phyloP scores from a whole-genome alignment of 2,888 invertebrate species.

The Carterocephalus palaemon region DNA sequence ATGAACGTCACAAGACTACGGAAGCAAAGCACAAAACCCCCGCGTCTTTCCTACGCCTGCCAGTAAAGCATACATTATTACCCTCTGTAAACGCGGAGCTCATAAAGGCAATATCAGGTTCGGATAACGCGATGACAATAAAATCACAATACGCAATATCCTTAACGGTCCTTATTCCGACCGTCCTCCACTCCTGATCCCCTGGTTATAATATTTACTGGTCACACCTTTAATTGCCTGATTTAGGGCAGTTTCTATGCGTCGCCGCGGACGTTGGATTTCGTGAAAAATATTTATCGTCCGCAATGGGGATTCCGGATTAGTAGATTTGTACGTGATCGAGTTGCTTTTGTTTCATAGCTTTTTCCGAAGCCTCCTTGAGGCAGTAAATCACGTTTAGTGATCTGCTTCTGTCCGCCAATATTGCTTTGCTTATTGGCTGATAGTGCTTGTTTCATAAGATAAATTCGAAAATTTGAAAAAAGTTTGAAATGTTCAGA shows the following conservation, averaged over 20 bases:
- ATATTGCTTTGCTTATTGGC: constrained; percentile 19
- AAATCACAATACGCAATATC: constrained; percentile 33
- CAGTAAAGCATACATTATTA: constrained; percentile 1
- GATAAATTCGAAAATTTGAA: too few species aligned
- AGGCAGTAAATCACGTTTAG: constrained; percentile 30
- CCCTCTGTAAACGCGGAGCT: constrained; percentile 12
- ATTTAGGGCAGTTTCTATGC: constrained; percentile 76
- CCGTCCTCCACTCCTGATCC: constrained; percentile 49
- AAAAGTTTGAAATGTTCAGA: too few species aligned
- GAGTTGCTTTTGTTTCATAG: constrained; percentile 33
- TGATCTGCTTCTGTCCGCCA: constrained; percentile 24
- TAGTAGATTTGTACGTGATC: constrained; percentile 73
- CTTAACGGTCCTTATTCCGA: constrained; percentile 22
- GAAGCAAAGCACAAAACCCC: too few species aligned
- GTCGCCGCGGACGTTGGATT: constrained; percentile 59
- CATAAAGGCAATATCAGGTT: constrained; percentile 23
- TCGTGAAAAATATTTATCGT: constrained; percentile 76
- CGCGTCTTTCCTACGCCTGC: too few species aligned
- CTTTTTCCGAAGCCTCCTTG: constrained; percentile 25
- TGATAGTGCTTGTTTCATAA: too few species aligned
- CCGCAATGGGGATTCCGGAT: constrained; percentile 60
- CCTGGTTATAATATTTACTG: constrained; percentile 70
- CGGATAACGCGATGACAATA: constrained; percentile 23
- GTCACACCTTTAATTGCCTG: constrained; percentile 76
- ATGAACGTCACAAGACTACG: too few species aligned